Evolutionary conservation across 2,888 invertebrate genomes (phyloP), one percentile per base, ranked within the genome.

Genomic region (Tribolium freemani): DNA sequence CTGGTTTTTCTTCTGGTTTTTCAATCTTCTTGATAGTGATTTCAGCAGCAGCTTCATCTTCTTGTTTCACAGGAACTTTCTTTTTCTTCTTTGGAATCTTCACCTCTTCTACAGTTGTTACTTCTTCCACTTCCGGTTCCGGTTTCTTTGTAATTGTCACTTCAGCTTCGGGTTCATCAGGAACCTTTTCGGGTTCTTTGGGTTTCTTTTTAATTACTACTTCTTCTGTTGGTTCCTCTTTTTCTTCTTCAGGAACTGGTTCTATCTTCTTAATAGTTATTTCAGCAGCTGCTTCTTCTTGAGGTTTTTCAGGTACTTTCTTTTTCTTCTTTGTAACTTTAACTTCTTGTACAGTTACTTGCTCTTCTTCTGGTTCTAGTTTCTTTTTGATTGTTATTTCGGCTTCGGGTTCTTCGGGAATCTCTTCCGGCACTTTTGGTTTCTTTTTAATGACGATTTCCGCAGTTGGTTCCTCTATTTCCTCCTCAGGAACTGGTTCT

Each of bases 391-490:
- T 69, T 57, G 58, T 84, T 4, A 85, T 73, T 81, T 92, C 93
- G 11, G 93, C 89, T 1, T 91, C 93, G 26, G 88, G 88, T 73
- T 88, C 87, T 80, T 90, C 89, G 80, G 90, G 89, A 76, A 83
- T 92, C 91, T 48, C 92, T 75, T 90, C 57, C 26, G 76, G 73
- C 9, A 75, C 66, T 11, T 45, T 11, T 5, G 69, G 60, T 69
- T 82, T 81, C 63, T 82, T 79, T 11, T 85, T 79, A 51, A 78
- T 75, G 1, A 84, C 85, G 78, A 90, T 88, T 57, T 86, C 87
- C 21, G 67, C 75, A 6, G 64, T 61, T 71, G 75, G 63, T 45
- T 70, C 74, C 53, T 63, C 69, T 74, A 58, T 75, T 72, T 77
- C 89, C 73, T 88, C 87, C 3, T 74, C 68, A 50, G 79, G 74